These are phyloP conservation scores for Neofelis nebulosa DNA, from an alignment of 2,113 vertebrate species.

Conservation along the genomic window DNA sequence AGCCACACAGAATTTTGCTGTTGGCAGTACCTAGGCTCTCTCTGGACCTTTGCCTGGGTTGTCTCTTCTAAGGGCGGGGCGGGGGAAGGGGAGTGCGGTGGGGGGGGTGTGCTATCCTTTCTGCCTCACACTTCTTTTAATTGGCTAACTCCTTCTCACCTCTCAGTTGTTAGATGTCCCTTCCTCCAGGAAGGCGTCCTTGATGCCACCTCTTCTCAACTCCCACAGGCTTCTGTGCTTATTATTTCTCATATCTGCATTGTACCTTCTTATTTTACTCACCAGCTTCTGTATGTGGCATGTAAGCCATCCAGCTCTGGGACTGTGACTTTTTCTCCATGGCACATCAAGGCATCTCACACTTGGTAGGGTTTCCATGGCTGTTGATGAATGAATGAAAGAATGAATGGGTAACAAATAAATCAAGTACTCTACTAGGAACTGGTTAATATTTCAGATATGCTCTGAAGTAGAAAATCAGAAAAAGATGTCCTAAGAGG, in stretches of 20 bases:
- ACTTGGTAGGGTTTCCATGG: neutral
- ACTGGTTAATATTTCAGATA: neutral
- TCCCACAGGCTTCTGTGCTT: neutral
- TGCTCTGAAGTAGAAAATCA: neutral
- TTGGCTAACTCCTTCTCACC: neutral
- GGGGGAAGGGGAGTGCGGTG: neutral
- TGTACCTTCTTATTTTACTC: neutral
- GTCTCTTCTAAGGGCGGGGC: neutral
- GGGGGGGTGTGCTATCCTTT: neutral
- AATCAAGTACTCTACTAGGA: neutral
- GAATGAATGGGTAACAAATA: neutral
- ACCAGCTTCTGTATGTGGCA: neutral
- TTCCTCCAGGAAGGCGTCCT: neutral
- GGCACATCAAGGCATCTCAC: neutral
- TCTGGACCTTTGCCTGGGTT: neutral
- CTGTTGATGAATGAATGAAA: neutral
- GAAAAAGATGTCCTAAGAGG: neutral
- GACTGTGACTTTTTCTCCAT: neutral
- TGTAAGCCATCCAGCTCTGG: neutral
- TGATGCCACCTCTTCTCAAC: neutral
- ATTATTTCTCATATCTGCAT: neutral
- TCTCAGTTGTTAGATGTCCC: neutral
- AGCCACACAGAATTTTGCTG: neutral
- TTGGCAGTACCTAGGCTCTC: neutral
- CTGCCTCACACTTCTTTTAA: neutral